Evolutionary conservation across 2,888 invertebrate genomes (phyloP).

Genomic region (Scaptomyza tumidula): DNA sequence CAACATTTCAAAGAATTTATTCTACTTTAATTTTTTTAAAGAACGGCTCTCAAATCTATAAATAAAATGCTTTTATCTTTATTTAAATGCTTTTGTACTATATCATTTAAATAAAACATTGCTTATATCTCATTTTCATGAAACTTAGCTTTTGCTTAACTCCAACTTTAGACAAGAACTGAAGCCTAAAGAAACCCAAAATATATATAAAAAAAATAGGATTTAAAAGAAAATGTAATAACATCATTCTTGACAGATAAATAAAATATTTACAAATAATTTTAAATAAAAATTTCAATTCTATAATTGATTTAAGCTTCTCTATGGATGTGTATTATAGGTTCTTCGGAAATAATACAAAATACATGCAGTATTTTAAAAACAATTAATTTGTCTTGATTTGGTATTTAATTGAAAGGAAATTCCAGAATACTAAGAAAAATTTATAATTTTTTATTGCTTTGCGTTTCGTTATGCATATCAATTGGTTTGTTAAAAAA

Average conservation of each 20-base stretch:
- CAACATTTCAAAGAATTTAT: not conserved
- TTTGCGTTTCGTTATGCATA: constrained; percentile 54
- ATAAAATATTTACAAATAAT: constrained; percentile 60
- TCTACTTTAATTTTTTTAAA: not conserved
- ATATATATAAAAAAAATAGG: constrained; percentile 13
- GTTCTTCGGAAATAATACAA: constrained; percentile 28
- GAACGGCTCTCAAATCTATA: not conserved
- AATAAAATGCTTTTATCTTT: not conserved
- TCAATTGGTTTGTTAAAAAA: constrained; percentile 62
- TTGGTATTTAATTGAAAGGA: constrained; percentile 6
- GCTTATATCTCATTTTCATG: not conserved
- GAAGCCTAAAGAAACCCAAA: not conserved
- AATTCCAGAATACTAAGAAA: constrained; percentile 5
- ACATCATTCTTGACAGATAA: constrained; percentile 32
- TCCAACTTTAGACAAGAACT: constrained; percentile 22
- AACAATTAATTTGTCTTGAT: constrained; percentile 3
- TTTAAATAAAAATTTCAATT: constrained; percentile 36
- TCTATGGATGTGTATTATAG: constrained; percentile 50
- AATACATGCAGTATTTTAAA: constrained; percentile 56
- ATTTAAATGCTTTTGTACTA: not conserved
- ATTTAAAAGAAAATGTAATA: constrained; percentile 11
- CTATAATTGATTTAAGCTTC: constrained; percentile 50
- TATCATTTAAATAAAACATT: not conserved
- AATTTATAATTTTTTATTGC: constrained; percentile 59
- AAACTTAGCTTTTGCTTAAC: constrained; percentile 1